Evolutionary conservation across 2,797 vertebrate species (phyloP), one percentile per base, ranked within the genome.

Genomic region (Tympanoctomys barrerae): DNA sequence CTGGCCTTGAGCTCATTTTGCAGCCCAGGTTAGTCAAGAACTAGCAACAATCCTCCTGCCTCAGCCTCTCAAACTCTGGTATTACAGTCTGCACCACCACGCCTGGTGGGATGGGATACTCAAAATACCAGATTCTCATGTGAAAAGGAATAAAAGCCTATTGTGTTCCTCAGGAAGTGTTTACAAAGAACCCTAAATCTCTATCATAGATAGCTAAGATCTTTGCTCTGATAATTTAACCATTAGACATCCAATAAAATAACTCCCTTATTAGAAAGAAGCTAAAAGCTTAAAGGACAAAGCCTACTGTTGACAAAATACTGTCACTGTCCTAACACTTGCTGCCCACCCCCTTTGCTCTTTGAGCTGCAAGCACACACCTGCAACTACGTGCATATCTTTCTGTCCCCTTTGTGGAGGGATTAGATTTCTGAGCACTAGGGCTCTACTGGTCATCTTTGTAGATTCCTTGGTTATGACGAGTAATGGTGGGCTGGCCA

Each of bases 131-230:
- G 92, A 90, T 81, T 92, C 79, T 95, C 42, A 16, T 46, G n/a
- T 31, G 46, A 59, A 19, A 92, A 19, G 26, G 88, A 92, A 94
- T 85, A 95, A 80, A 94, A 87, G 66, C 7, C 82, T 42, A 66
- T 7, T 73, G 33, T 59, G 31, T 78, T 81, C 39, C 57, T 71
- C 42, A 82, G 59, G 79, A 92, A 78, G 49, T 46, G 61, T 39
- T 87, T 52, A 92, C 26, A 59, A 94, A 95, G 86, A 93, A 92
- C 59, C 77, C 49, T 70, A 91, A 89, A 62, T 28, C 36, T 86
- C 61, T 75, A 52, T 79, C 62, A 70, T 0, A 49, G 77, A 87
- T 24, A 88, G 87, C 64, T 57, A 94, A 80, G 68, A 80, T 57
- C 62, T 11, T 39, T 95, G 79, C 61, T 94, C 81, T 96, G 62